Evolutionary conservation across 2,888 invertebrate genomes (phyloP), one percentile per base, ranked within the genome.

Genomic region (Diplolepis rosae): DNA sequence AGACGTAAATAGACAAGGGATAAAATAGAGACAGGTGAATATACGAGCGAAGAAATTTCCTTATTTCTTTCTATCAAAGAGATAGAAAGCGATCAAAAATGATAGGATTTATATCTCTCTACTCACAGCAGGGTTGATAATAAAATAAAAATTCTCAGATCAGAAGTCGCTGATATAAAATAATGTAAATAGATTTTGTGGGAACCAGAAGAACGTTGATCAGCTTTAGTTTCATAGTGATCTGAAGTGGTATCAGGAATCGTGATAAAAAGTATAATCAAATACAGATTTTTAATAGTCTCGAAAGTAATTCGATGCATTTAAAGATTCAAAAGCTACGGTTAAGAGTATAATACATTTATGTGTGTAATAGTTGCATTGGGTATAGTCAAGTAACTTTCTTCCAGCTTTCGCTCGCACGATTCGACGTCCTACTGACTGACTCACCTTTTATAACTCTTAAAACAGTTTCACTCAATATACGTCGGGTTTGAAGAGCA

Each of bases 371-470:
- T 22, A 22, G 56, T 56, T 35, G 22, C 28, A 27, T 13, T 52
- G 6, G 54, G 32, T 35, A 32, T 35, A 42, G 66, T 42, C 42
- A 67, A 32, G 77, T 79, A 77, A 80, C 80, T 80, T 80, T 80
- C 79, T 77, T 79, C 73, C 73, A 66, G 71, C 76, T 76, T 73
- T 76, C 75, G 71, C 86, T 82, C 78, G 77, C 78, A 70, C 79
- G 77, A 74, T 79, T 71, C 71, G 77, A 85, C 83, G 87, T 84
- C 84, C 86, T 84, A 87, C 86, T 86, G 85, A 85, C 85, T 86
- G 85, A 85, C 84, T 83, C 84, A 54, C 87, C 87, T 87, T 85
- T 87, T 87, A 87, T 87, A n/a, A n/a, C 87, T 85, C 85, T 85
- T 87, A 87, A 84, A 87, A 87, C 85, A 86, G 83, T 87, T 87